Evolutionary conservation across 2,888 invertebrate species (phyloP), one percentile per base, ranked within the genome.

Genomic region (Pachymerium ferrugineum): DNA sequence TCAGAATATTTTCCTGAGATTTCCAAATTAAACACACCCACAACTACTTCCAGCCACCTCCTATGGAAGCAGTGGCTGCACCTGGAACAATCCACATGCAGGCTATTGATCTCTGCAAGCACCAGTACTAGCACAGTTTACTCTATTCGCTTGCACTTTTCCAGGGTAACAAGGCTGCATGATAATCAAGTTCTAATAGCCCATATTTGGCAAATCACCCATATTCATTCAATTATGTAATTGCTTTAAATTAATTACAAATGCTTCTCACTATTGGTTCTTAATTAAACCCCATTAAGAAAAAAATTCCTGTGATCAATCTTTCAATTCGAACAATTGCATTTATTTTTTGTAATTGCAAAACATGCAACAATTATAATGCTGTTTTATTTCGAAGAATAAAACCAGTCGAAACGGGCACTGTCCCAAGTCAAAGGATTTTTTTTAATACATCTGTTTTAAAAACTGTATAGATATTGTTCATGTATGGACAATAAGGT

Each of bases 91-190:
- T n/a, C 12, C 67, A 19, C 25, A 67, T 6, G 5, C 67, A 28
- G 67, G 67, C 67, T 67, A 67, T 67, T 67, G 67, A 67, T 67
- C 67, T 67, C 67, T 22, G 67, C n/a, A 14, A 38, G 38, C 38
- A 16, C 38, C 1, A 38, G 38, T 4, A 38, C 38, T 10, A 35
- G n/a, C 35, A 35, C 35, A n/a, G 1, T 35, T 35, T 35, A n/a
- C 35, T 35, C n/a, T 38, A 38, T 38, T 38, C 38, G 38, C 38
- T 38, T 8, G 38, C 38, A 12, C 14, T 38, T 16, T 16, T 16
- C 38, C 38, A 10, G 38, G 38, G n/a, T 10, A 38, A 38, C 38
- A 8, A 10, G 38, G 38, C 38, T 38, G 38, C 38, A 38, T 10
- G 38, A 38, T 38, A 38, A 38, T 38, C 38, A 38, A 1, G n/a